Conservation (phyloP, 2,797 vertebrate genomes). For the Sebastiscus albofasciatus region DNA sequence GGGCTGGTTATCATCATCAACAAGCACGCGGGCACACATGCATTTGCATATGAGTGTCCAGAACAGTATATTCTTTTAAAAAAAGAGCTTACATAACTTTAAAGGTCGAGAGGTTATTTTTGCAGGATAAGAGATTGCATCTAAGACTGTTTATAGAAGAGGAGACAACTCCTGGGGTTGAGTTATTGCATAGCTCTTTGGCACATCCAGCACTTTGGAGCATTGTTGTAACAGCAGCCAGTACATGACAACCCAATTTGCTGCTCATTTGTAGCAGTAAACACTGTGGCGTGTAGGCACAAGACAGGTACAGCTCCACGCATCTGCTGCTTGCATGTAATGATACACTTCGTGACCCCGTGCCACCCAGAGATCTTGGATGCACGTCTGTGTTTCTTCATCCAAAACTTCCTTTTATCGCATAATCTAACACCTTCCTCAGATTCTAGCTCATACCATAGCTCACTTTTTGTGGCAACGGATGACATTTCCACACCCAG, state of each 20-base stretch:
- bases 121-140: conserved; percentile 7
- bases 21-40: not conserved
- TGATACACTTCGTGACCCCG: conserved; percentile 47
- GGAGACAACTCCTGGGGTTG: conserved; percentile 12
- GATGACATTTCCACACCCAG: conserved; percentile 37
- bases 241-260: conserved; percentile 59
- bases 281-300: conserved; percentile 65
- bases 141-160: conserved; percentile 31
- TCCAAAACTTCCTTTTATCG: conserved; percentile 38
- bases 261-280: conserved; percentile 67
- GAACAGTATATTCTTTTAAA: not conserved
- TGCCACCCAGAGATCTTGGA: conserved; percentile 66
- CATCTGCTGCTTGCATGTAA: conserved; percentile 52
- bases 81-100: not conserved
- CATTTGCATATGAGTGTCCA: conserved; percentile 37
- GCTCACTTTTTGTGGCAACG: conserved; percentile 14
- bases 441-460: conserved; percentile 20
- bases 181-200: conserved; percentile 32
- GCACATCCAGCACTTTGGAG: conserved; percentile 17
- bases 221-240: conserved; percentile 52
- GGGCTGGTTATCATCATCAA: conserved; percentile 65
- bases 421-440: conserved; percentile 42
- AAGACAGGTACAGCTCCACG: conserved; percentile 54
- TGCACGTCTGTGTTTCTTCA: conserved; percentile 23
- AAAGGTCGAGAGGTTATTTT: not conserved